Conservation (phyloP, 2,113 vertebrate genomes). For the Marcusenius ussheri region DNA sequence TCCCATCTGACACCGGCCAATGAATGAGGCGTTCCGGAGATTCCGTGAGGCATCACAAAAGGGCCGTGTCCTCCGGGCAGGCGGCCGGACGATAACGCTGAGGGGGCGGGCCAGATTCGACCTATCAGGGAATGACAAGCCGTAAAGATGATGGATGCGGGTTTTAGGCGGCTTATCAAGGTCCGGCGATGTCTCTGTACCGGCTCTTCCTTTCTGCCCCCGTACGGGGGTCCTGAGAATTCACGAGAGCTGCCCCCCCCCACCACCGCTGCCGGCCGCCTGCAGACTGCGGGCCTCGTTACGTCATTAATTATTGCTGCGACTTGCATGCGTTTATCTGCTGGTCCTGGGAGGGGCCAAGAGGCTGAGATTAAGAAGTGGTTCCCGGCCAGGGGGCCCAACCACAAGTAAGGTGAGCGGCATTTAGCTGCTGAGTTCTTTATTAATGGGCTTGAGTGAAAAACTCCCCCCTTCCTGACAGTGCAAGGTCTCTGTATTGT, state of each 20-base stretch:
- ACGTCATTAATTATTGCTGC: slow-evolving; percentile 76
- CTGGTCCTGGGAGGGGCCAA: slow-evolving; percentile 31
- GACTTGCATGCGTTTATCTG: slow-evolving; percentile 65
- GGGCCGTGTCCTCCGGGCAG: not conserved
- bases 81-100: not conserved
- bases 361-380: slow-evolving; percentile 46
- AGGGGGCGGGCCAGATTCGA: slow-evolving; percentile 35
- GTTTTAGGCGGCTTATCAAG: slow-evolving; percentile 81
- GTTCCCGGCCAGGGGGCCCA: not conserved
- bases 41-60: not conserved
- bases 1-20: not conserved
- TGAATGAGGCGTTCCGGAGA: not conserved
- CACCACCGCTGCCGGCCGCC: slow-evolving; percentile 71
- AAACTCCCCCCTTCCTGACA: not conserved
- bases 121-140: slow-evolving; percentile 73
- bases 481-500: slow-evolving; percentile 3
- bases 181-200: slow-evolving; percentile 73
- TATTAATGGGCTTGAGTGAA: slow-evolving; percentile 9
- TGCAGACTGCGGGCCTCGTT: slow-evolving; percentile 74
- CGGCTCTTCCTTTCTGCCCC: slow-evolving; percentile 72
- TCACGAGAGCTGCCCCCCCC: slow-evolving; percentile 71
- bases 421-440: slow-evolving; percentile 21
- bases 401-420: not conserved
- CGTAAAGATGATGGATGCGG: slow-evolving; percentile 80
- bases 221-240: slow-evolving; percentile 58